Percentiles rank a stretch among this genome's conserved stretches.
Evolutionary conservation across 2,113 vertebrate genomes (phyloP).

Genomic region (Mastomys coucha): DNA sequence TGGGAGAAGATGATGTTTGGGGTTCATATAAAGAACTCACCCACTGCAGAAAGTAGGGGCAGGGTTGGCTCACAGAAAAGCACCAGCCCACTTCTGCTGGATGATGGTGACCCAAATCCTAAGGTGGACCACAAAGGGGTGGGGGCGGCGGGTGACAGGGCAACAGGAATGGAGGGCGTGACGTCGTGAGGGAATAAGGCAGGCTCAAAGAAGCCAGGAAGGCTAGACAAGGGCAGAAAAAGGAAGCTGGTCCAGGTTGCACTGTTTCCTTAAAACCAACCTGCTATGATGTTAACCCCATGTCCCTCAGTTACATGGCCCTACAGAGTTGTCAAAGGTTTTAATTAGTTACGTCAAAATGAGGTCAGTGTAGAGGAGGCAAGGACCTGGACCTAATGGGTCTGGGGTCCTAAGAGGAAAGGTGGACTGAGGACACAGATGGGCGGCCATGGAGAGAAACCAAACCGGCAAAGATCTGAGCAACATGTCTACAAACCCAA

Average conservation of each 20-base stretch:
- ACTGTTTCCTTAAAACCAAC: background rate
- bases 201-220: background rate
- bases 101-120: background rate
- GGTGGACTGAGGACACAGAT: background rate
- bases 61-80: background rate
- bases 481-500: background rate
- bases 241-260: background rate
- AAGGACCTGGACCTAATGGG: background rate
- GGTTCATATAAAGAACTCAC: background rate
- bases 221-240: background rate
- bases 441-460: fast-evolving
- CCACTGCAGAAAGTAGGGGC: background rate
- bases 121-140: background rate
- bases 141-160: background rate
- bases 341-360: background rate
- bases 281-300: background rate
- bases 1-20: background rate
- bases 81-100: background rate
- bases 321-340: background rate
- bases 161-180: background rate
- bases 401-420: background rate
- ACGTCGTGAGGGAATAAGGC: background rate
- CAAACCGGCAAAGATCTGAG: fast-evolving
- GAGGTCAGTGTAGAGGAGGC: background rate
- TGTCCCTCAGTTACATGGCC: background rate